Conservation (phyloP, 2,888 invertebrate species). For the Athalia rosae region DNA sequence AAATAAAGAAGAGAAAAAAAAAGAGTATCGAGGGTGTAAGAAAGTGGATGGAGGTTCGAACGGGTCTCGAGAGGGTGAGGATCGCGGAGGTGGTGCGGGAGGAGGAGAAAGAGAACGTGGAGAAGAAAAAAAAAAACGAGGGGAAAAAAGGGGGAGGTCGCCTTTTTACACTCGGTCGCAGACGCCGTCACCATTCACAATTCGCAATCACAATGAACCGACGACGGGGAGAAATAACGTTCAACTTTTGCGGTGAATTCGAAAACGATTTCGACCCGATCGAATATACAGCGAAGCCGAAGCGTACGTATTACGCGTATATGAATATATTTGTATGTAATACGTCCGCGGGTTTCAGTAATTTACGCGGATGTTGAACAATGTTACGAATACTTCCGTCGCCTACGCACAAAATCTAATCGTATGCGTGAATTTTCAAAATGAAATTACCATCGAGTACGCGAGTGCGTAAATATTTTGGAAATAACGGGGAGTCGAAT, state of each 20-base stretch:
- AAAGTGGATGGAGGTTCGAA: not conserved
- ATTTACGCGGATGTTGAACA: no score
- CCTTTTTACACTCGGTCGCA: constrained; percentile 58
- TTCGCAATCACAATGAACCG: constrained; percentile 57
- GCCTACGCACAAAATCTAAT: no score
- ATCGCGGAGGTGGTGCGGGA: not conserved
- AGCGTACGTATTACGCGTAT: constrained; percentile 1
- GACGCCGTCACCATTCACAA: constrained; percentile 43
- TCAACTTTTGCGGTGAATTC: constrained; percentile 42
- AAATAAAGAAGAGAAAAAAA: not conserved
- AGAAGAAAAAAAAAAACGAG: not conserved
- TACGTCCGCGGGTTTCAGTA: not conserved
- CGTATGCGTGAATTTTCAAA: no score
- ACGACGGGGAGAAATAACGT: constrained; percentile 24
- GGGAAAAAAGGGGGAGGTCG: not conserved
- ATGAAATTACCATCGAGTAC: no score
- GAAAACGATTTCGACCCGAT: constrained; percentile 41
- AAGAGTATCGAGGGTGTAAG: constrained; percentile 26
- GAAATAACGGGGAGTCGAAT: no score
- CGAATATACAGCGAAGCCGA: constrained; percentile 15
- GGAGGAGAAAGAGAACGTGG: not conserved
- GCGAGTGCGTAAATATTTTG: no score
- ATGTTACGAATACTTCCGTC: no score
- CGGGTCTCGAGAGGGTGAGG: constrained; percentile 3
- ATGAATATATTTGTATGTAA: constrained; percentile 8